Conservation (phyloP, 2,113 vertebrate genomes). For the Gasterosteus nipponicus region DNA sequence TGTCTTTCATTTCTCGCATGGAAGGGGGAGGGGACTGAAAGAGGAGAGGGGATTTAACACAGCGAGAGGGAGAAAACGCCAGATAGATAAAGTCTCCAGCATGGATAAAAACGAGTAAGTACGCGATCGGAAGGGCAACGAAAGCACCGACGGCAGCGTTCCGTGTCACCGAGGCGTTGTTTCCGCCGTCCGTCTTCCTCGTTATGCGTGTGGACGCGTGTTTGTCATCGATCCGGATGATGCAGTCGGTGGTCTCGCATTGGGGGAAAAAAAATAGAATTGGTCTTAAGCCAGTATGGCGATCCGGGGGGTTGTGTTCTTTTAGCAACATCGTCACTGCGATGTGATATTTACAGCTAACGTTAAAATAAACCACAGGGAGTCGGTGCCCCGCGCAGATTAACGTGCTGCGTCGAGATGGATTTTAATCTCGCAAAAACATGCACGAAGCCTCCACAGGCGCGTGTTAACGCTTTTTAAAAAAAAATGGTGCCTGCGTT, state of each 20-base stretch:
- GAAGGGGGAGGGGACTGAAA: conserved; percentile 85
- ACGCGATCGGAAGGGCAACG: conserved; percentile 17
- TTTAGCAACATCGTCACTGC: not conserved
- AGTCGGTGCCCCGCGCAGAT: conserved; percentile 34
- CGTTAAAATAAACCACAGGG: conserved; percentile 3
- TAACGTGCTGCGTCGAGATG: conserved; percentile 30
- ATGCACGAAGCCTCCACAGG: not conserved
- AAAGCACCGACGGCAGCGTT: not conserved
- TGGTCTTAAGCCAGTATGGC: conserved; percentile 29
- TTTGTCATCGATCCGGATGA: conserved; percentile 60
- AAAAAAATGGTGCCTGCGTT: conserved; percentile 22
- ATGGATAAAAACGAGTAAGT: conserved; percentile 89
- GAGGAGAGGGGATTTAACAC: conserved; percentile 84
- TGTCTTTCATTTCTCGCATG: conserved; percentile 83
- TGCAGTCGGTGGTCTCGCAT: conserved; percentile 51
- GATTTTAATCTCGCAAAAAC: not conserved
- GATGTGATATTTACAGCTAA: conserved; percentile 5
- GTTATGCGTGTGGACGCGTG: conserved; percentile 45
- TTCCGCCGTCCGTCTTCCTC: conserved; percentile 18
- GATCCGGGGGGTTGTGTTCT: not conserved
- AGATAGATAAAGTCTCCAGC: conserved; percentile 80
- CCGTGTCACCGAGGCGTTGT: conserved; percentile 2
- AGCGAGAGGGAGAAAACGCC: conserved; percentile 76
- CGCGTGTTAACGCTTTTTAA: conserved; percentile 17
- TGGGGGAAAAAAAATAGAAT: conserved; percentile 40